Evolutionary conservation across 2,113 vertebrate genomes (phyloP).

Genomic region (Lynx canadensis): DNA sequence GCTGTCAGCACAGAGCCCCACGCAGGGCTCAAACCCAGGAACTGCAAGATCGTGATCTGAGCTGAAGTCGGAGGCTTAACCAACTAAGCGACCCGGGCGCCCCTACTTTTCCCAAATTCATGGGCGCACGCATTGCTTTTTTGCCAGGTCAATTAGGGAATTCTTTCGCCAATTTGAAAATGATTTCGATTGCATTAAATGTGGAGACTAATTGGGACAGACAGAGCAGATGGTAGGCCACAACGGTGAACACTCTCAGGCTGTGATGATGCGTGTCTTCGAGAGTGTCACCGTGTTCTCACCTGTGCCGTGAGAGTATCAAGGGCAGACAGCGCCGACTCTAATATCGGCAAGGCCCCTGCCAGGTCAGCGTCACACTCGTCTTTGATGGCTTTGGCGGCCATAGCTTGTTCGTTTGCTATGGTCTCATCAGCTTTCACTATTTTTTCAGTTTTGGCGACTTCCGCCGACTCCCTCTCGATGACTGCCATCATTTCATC

Average conservation of each 20-base stretch:
- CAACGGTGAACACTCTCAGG: not conserved
- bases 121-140: not conserved
- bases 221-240: not conserved
- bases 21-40: too few species aligned
- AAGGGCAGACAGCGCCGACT: conserved; percentile 90
- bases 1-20: too few species aligned
- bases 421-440: conserved; percentile 91
- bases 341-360: conserved; percentile 89
- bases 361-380: conserved; percentile 95
- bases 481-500: conserved; percentile 93
- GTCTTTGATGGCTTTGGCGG: conserved; percentile 94
- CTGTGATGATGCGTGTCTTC: not conserved
- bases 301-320: conserved; percentile 93
- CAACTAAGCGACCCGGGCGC: too few species aligned
- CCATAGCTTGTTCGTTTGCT: conserved; percentile 93
- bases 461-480: conserved; percentile 92
- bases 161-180: not conserved
- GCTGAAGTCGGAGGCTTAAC: too few species aligned
- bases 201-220: not conserved
- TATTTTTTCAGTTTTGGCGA: conserved; percentile 91
- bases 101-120: not conserved
- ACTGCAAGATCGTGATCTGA: too few species aligned
- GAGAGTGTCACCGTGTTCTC: not conserved
- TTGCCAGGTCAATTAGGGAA: not conserved
- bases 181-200: not conserved